These are phyloP conservation scores for Mionectes olivaceus DNA, from an alignment of 2,797 vertebrate species.

Conservation along the genomic window DNA sequence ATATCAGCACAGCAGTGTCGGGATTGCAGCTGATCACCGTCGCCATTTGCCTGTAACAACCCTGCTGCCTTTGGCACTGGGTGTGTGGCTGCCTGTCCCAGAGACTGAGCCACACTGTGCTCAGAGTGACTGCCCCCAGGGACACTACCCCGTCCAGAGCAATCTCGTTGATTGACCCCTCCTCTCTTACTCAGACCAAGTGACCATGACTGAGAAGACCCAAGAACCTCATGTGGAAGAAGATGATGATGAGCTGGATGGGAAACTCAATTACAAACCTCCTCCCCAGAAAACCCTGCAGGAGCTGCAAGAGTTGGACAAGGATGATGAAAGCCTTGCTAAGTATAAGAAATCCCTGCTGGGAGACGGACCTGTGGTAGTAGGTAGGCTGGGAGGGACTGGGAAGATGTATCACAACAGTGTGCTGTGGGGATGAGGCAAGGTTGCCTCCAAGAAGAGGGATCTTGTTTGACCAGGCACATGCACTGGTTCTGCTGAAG, in stretches of 20 bases:
- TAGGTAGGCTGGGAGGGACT: slow-evolving; percentile 68
- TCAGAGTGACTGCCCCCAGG: neutral
- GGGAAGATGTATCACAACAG: neutral
- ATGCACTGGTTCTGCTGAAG: neutral
- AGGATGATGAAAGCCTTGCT: slow-evolving; percentile 82
- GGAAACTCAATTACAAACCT: slow-evolving; percentile 83
- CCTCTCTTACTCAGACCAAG: slow-evolving; percentile 19
- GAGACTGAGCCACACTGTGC: neutral
- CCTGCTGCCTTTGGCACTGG: rapidly evolving
- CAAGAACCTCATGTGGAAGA: slow-evolving; percentile 76
- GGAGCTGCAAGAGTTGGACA: slow-evolving; percentile 84
- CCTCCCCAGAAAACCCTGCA: slow-evolving; percentile 83
- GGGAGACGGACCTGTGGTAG: slow-evolving; percentile 79
- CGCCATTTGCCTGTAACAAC: slow-evolving; percentile 17
- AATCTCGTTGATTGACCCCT: neutral
- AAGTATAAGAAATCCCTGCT: slow-evolving; percentile 85
- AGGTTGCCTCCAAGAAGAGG: neutral
- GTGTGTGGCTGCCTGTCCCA: neutral
- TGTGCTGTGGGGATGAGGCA: neutral
- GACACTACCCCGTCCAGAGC: neutral
- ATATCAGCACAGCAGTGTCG: neutral
- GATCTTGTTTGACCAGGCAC: neutral
- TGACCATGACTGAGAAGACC: slow-evolving; percentile 80
- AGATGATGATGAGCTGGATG: slow-evolving; percentile 80
- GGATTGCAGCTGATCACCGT: neutral